Percentiles rank a stretch among this genome's conserved stretches.
Evolutionary conservation across 2,113 vertebrate genomes (phyloP).

Genomic region (Agelaius tricolor): DNA sequence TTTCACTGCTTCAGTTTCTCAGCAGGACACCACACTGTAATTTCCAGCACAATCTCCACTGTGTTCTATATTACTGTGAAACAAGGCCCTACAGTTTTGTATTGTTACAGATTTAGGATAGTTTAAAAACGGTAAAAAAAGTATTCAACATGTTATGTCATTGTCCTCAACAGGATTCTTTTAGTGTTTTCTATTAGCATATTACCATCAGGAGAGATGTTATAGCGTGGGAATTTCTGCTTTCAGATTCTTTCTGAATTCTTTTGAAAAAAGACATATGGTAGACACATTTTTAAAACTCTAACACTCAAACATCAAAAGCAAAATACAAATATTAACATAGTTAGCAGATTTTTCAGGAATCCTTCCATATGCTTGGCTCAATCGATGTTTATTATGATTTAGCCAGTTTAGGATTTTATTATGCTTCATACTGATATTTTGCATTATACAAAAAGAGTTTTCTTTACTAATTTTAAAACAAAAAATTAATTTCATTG

Average conservation of each 20-base stretch:
- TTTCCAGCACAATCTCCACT: background rate
- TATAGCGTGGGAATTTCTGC: background rate
- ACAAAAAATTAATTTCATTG: background rate
- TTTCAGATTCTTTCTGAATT: background rate
- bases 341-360: background rate
- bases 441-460: background rate
- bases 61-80: background rate
- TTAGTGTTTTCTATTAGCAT: background rate
- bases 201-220: background rate
- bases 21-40: background rate
- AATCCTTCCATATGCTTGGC: background rate
- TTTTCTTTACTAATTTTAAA: background rate
- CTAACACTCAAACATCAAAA: background rate
- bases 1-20: constrained; percentile 8
- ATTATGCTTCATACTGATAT: background rate
- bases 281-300: background rate
- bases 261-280: background rate
- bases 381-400: background rate
- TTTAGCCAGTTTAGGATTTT: background rate
- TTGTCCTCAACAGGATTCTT: background rate
- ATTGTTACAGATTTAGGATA: background rate
- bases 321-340: background rate
- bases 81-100: background rate
- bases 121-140: background rate
- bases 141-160: background rate